Evolutionary conservation across 64 coral and sea anemone genomes (phyloP).

Genomic region (Trachythela sp.): DNA sequence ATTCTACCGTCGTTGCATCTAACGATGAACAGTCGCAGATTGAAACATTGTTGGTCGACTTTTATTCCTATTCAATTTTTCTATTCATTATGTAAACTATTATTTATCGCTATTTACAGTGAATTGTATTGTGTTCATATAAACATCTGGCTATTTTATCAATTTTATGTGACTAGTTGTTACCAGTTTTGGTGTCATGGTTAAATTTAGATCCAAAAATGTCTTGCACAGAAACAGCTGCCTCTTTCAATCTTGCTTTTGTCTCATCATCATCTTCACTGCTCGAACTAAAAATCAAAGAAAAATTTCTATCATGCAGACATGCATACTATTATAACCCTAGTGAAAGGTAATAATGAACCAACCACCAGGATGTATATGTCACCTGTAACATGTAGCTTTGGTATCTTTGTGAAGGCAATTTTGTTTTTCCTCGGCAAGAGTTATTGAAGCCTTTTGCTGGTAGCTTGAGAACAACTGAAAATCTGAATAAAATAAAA

Average conservation of each 20-base stretch:
- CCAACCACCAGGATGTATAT: not conserved
- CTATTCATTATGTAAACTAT: no score
- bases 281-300: not conserved
- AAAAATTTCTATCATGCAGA: not conserved
- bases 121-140: no score
- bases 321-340: not conserved
- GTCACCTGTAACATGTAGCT: not conserved
- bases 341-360: no score
- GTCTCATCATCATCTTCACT: constrained; percentile 8
- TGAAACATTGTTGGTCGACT: no score
- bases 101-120: no score
- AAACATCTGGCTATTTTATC: no score
- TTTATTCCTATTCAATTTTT: no score
- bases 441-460: not conserved
- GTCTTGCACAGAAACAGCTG: not conserved
- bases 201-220: not conserved
- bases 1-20: no score
- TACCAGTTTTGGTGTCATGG: not conserved
- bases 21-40: no score
- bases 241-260: not conserved
- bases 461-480: not conserved
- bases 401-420: not conserved
- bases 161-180: no score
- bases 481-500: not conserved
- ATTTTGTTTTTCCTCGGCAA: not conserved